Evolutionary conservation across 2,888 invertebrate species (phyloP).

Genomic region (Anoplius nigerrimus): DNA sequence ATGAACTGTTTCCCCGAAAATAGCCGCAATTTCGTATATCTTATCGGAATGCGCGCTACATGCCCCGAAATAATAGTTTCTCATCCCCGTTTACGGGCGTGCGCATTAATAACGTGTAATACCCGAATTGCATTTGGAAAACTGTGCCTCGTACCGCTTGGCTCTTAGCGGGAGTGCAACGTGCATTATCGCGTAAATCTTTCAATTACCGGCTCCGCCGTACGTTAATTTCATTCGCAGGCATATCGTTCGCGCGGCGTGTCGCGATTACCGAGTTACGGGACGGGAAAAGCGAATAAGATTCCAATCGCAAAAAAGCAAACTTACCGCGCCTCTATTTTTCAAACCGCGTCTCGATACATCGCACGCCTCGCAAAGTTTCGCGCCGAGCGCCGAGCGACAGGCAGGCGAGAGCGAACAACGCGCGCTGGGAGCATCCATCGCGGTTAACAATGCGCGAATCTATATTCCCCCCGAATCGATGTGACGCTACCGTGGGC

Average conservation of each 20-base stretch:
- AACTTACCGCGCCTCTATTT: no score
- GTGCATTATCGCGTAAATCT: slow-evolving; percentile 51
- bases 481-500: not conserved
- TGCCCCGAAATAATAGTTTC: slow-evolving; percentile 22
- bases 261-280: not conserved
- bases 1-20: not conserved
- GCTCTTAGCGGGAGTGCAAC: slow-evolving; percentile 23
- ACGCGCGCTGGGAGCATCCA: not conserved
- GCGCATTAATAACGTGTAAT: slow-evolving; percentile 35
- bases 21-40: no score
- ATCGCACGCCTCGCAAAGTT: no score
- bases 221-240: slow-evolving; percentile 44
- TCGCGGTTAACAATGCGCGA: not conserved
- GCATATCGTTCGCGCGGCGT: slow-evolving; percentile 16
- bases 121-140: slow-evolving; percentile 44
- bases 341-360: no score
- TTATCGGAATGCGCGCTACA: no score
- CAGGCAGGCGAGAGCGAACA: no score
- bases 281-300: no score
- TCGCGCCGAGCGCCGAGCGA: no score
- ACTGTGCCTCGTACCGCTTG: slow-evolving; percentile 29
- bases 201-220: slow-evolving; percentile 47
- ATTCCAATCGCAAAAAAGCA: no score
- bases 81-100: slow-evolving; percentile 9
- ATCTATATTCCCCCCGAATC: not conserved